Evolutionary conservation across 1,140 invertebrate genomes (phyloP), one percentile per base, ranked within the genome.

Genomic region (Galleria mellonella): DNA sequence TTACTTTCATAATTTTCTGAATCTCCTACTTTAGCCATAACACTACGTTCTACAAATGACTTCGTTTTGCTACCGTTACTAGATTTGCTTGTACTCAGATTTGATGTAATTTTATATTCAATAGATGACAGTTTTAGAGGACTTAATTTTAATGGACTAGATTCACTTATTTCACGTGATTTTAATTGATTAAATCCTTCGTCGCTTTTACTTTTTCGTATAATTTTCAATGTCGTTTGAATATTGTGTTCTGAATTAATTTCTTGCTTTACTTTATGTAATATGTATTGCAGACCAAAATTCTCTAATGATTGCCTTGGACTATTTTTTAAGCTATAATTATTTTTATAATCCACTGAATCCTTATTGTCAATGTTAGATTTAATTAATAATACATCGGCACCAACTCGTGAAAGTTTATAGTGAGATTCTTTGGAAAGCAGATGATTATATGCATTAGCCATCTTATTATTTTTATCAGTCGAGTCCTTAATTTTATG

Each of bases 1-100:
- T 74, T 62, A 29, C 53, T 52, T 56, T 81, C 71, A 47, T 81
- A 78, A 13, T 69, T 59, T 15, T 72, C 47, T 42, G 51, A 37
- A 13, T 41, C 32, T 51, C 74, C 69, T 40, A 73, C 48, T 55
- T 74, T 70, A 4, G 58, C 72, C 51, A 74, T 60, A 27, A 77
- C 56, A 32, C 62, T 60, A 17, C 54, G 55, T 35, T 77, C 63
- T 10, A 15, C 43, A 15, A 50, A 47, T 4, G 50, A 51, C 44
- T 60, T 67, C 23, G 36, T 11, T 17, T 10, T 32, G 29, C 27
- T 45, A 38, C 40, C 47, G 3, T 46, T 38, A 45, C 40, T 46
- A 10, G 14, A 32, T 52, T 52, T 51, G 15, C 30, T 42, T 4
- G 13, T n/a, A 35, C 48, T 57, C 2, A 30, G 17, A 31, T 9